Conservation (phyloP, 2,888 invertebrate genomes). For the Liposcelis brunnea region DNA sequence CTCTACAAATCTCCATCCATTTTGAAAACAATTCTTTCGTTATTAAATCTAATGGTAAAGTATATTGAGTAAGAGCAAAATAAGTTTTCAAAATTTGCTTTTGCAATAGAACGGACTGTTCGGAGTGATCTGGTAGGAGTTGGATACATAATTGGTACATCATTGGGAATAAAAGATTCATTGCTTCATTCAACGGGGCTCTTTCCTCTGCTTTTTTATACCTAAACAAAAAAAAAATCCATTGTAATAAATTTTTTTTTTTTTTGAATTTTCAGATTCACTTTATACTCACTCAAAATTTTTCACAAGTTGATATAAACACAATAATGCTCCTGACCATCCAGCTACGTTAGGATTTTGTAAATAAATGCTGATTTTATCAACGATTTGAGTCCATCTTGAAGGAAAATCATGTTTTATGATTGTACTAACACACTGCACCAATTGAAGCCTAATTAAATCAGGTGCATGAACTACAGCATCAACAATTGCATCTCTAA, state of each 20-base stretch:
- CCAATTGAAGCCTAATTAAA: constrained; percentile 73
- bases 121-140: constrained; percentile 67
- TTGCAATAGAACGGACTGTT: constrained; percentile 76
- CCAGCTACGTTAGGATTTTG: constrained; percentile 74
- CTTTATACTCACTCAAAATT: constrained; percentile 47
- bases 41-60: constrained; percentile 65
- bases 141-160: constrained; percentile 67
- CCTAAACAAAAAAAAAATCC: constrained; percentile 35
- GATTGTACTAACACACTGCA: constrained; percentile 82
- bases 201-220: constrained; percentile 83
- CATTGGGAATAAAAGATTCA: constrained; percentile 84
- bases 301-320: constrained; percentile 88
- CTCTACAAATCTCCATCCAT: constrained; percentile 76
- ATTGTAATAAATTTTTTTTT: background rate
- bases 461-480: constrained; percentile 88
- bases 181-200: constrained; percentile 79
- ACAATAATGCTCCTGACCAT: constrained; percentile 83
- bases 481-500: constrained; percentile 87
- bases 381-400: constrained; percentile 88
- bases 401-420: constrained; percentile 92
- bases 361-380: constrained; percentile 84
- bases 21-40: constrained; percentile 78
- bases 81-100: constrained; percentile 89
- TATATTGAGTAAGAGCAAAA: constrained; percentile 78
- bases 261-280: background rate